Evolutionary conservation across 2,113 vertebrate genomes (phyloP), one percentile per base, ranked within the genome.

Genomic region (Embiotoca jacksoni): DNA sequence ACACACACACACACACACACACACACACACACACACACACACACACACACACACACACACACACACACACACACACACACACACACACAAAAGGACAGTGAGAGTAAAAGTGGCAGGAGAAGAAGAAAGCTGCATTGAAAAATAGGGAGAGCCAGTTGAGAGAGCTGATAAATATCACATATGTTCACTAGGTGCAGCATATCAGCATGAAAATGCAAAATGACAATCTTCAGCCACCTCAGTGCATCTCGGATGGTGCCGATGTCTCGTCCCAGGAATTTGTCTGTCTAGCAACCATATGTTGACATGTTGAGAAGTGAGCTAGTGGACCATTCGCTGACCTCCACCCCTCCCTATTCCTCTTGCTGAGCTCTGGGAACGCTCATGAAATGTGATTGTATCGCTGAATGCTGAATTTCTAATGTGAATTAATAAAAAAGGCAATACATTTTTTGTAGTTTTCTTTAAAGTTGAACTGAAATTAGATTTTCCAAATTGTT

Each of bases 151-250:
- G 56, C 46, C 52, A 50, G 13, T 39, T 49, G 47, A 14, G 6
- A 15, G 64, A 85, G 80, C 31, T 53, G 89, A 72, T 79, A 92
- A 93, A 94, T 93, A 75, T 87, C 83, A 33, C 92, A 93, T 91
- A 70, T 90, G 89, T 94, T 91, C 86, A 90, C 86, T 44, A 88
- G 76, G 65, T 81, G 82, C 87, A 76, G 80, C 92, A 57, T 78
- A 74, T 72, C 61, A 72, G 83, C 89, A 90, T 81, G 92, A 93
- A 94, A 93, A 81, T 72, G 64, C 70, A 65, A 74, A 80, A 72
- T 80, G 65, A 75, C 57, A 31, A 53, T 61, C 31, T 50, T 47
- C 13, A 62, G 52, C 74, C 60, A 35, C 81, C 46, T 83, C 70
- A n/a, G 30, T 31, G 62, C 32, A 30, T 56, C 65, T 55, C 6